Conservation (phyloP, 2,888 invertebrate genomes). For the Erynnis tages region DNA sequence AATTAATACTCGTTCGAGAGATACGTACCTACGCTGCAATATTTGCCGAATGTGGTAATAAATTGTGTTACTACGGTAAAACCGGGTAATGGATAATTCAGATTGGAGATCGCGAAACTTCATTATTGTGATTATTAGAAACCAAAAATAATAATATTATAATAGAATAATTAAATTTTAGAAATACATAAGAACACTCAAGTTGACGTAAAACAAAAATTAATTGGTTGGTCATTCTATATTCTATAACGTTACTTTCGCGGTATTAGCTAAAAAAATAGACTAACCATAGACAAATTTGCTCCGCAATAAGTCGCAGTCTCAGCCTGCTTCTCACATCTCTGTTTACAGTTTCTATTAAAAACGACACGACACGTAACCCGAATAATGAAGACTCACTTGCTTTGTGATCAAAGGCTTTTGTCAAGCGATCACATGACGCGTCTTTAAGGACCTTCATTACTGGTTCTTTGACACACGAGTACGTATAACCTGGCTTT, state of each 20-base stretch:
- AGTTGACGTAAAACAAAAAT: too few species aligned
- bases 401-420: constrained; percentile 27
- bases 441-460: constrained; percentile 59
- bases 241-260: too few species aligned
- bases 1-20: background rate
- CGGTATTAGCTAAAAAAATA: too few species aligned
- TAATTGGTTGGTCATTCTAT: too few species aligned
- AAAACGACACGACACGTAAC: constrained; percentile 25
- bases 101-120: too few species aligned
- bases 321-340: background rate
- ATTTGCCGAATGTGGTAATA: background rate
- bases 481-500: constrained; percentile 21
- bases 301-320: background rate
- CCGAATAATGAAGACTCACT: constrained; percentile 24
- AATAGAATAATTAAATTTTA: too few species aligned
- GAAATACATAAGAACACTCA: too few species aligned
- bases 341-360: constrained; percentile 15
- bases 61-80: background rate
- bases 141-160: too few species aligned
- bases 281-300: background rate
- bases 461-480: constrained; percentile 38
- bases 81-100: too few species aligned
- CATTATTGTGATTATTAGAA: too few species aligned
- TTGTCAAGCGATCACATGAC: constrained; percentile 34
- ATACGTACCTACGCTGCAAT: background rate